These are phyloP conservation scores for Cephalopterus ornatus DNA, from an alignment of 2,113 vertebrate species.

Conservation along the genomic window DNA sequence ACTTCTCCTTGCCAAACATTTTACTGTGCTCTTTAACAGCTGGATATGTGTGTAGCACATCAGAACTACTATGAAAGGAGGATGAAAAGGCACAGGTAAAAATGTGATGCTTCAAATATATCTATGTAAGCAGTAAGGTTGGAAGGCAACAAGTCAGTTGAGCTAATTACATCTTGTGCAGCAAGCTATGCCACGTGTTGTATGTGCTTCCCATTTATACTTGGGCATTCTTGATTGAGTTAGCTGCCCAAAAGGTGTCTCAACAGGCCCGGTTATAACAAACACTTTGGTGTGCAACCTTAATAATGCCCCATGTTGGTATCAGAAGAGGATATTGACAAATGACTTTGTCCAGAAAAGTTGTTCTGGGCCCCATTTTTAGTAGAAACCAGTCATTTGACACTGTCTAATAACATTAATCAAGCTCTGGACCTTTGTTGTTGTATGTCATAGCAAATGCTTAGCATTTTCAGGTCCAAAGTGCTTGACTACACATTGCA, in stretches of 20 bases:
- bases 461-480: slow-evolving; percentile 45
- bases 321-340: neutral
- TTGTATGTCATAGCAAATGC: slow-evolving; percentile 38
- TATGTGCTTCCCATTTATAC: neutral
- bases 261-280: neutral
- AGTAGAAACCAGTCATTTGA: neutral
- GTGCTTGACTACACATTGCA: slow-evolving; percentile 38
- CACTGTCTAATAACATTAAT: neutral
- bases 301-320: neutral
- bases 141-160: neutral
- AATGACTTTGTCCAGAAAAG: neutral
- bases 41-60: neutral
- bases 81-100: neutral
- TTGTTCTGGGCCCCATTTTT: neutral
- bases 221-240: fast-evolving
- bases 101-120: neutral
- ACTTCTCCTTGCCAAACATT: neutral
- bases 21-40: neutral
- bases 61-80: neutral
- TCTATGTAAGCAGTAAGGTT: neutral
- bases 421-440: slow-evolving; percentile 27
- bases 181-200: neutral
- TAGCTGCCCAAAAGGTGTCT: neutral
- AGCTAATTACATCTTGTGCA: neutral
- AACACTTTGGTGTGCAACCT: neutral